Evolutionary conservation across 1,140 invertebrate genomes (phyloP).

Genomic region (Ostrea denselamellosa): DNA sequence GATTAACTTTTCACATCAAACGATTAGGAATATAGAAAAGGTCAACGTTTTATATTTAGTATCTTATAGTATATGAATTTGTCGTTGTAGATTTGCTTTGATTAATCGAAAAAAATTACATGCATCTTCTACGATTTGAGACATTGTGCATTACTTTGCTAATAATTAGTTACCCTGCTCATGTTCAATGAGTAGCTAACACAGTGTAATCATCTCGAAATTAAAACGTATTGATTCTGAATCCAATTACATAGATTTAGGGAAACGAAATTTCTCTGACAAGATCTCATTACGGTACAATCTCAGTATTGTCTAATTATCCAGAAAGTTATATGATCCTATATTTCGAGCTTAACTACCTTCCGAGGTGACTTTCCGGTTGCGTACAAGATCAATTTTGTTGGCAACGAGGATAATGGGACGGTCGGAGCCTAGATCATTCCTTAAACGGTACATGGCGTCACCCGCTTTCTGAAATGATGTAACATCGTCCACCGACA

Average conservation of each 20-base stretch:
- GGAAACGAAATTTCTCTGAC: neutral
- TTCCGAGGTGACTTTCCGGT: conserved; percentile 89
- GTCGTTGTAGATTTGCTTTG: too few relatives aligned
- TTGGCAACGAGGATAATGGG: conserved; percentile 87
- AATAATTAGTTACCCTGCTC: neutral
- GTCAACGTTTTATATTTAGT: too few relatives aligned
- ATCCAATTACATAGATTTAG: neutral
- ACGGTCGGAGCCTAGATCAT: conserved; percentile 54
- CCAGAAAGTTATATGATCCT: neutral
- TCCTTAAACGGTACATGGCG: conserved; percentile 61
- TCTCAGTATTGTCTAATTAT: neutral
- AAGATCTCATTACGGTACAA: neutral
- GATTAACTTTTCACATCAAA: too few relatives aligned
- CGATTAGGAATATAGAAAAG: too few relatives aligned
- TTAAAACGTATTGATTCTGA: neutral
- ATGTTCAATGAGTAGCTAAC: neutral
- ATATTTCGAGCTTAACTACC: conserved; percentile 81
- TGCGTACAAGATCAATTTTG: conserved; percentile 94
- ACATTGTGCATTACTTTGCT: neutral
- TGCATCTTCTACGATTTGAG: too few relatives aligned
- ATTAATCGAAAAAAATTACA: too few relatives aligned
- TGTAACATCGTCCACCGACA: conserved; percentile 90
- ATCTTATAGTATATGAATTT: too few relatives aligned
- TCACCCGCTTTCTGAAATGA: conserved; percentile 78
- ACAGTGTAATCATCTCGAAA: neutral